Conservation (phyloP, 2,113 vertebrate genomes). For the Hemiprocne comata region DNA sequence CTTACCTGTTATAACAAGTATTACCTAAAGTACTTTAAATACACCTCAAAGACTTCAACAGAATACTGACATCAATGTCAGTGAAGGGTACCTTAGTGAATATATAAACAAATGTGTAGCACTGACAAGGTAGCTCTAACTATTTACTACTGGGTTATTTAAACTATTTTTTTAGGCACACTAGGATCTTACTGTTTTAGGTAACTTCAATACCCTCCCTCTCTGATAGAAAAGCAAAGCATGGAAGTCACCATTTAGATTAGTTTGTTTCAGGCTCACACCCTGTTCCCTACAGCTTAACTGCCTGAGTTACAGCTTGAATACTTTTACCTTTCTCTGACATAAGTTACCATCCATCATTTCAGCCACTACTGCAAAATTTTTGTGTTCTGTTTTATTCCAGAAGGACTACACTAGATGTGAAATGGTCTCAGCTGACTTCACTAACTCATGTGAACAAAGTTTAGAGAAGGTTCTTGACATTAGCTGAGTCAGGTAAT, state of each 20-base stretch:
- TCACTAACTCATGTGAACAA: background rate
- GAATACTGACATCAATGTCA: background rate
- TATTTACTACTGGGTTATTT: background rate
- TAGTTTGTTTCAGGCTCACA: background rate
- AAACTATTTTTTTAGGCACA: background rate
- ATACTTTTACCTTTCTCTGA: background rate
- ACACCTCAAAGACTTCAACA: background rate
- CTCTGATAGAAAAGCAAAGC: background rate
- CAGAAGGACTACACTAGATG: background rate
- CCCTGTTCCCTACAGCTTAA: background rate
- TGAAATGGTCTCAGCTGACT: background rate
- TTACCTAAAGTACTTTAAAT: background rate
- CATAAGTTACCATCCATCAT: background rate
- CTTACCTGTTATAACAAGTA: background rate
- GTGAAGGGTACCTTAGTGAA: background rate
- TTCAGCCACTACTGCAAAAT: background rate
- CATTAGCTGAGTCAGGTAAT: background rate
- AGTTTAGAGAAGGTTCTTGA: background rate
- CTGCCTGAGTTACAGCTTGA: background rate
- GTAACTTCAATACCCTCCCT: background rate
- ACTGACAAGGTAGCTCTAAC: background rate
- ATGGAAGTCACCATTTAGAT: background rate
- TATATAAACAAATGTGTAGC: background rate
- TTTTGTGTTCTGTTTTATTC: background rate
- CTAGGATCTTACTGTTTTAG: background rate